Conservation (phyloP, 2,113 vertebrate genomes). For the Notarius lentiginosus region DNA sequence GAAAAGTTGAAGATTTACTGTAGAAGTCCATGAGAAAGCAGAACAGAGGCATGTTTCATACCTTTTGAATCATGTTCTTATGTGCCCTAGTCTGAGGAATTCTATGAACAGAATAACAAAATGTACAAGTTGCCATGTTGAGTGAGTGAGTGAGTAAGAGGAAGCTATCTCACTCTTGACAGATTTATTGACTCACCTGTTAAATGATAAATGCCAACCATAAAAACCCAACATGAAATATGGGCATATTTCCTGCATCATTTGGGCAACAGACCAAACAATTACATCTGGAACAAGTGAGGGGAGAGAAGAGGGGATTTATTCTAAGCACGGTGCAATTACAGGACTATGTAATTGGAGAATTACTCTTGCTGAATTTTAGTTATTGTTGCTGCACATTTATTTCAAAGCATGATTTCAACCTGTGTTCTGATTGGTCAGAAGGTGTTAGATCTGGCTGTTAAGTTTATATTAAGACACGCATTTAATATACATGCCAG, state of each 20-base stretch:
- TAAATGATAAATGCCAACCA: conserved; percentile 70
- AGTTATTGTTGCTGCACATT: background rate
- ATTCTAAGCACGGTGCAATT: conserved; percentile 40
- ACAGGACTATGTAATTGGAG: conserved; percentile 59
- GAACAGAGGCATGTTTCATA: conserved; percentile 22
- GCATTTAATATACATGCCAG: background rate
- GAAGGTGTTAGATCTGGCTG: background rate
- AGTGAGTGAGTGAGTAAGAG: conserved; percentile 47
- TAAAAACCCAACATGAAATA: conserved; percentile 60
- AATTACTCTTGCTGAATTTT: conserved; percentile 19
- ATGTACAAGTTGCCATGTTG: conserved; percentile 44
- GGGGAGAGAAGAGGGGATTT: conserved; percentile 57
- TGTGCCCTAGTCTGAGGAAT: conserved; percentile 8
- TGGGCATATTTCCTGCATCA: conserved; percentile 50
- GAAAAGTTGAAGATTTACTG: background rate
- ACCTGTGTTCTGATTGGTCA: background rate
- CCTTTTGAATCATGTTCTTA: conserved; percentile 5
- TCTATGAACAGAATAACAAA: conserved; percentile 41
- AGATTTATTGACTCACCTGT: conserved; percentile 64
- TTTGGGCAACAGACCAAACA: conserved; percentile 58
- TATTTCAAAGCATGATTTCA: background rate
- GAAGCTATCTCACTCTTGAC: conserved; percentile 13
- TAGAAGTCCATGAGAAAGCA: background rate
- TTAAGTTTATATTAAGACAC: background rate
- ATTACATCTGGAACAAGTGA: conserved; percentile 60